These are phyloP conservation scores for Pantala flavescens DNA, from an alignment of 1,140 invertebrate genomes.

Conservation along the genomic window DNA sequence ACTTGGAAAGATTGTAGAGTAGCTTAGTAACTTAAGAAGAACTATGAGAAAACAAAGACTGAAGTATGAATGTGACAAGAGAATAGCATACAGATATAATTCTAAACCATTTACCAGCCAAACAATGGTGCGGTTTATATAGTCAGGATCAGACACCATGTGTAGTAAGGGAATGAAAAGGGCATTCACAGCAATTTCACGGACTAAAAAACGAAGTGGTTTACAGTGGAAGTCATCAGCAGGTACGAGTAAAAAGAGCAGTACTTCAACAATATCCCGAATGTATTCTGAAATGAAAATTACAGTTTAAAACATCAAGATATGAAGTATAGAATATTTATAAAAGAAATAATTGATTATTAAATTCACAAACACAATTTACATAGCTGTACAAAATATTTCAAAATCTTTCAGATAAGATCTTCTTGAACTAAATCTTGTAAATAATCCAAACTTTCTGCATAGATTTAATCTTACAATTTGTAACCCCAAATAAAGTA, in stretches of 20 bases:
- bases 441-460: no score
- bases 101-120: conserved; percentile 62
- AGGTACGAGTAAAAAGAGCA: conserved; percentile 74
- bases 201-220: conserved; percentile 60
- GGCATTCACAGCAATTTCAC: conserved; percentile 71
- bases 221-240: conserved; percentile 78
- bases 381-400: no score
- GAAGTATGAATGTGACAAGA: neutral
- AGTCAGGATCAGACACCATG: conserved; percentile 84
- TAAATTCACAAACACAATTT: no score
- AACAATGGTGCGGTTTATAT: conserved; percentile 83
- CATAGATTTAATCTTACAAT: no score
- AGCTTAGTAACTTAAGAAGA: no score
- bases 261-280: conserved; percentile 68
- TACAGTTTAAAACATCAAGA: conserved; percentile 20
- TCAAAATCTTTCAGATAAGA: no score
- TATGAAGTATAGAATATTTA: conserved; percentile 15
- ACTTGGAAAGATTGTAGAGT: no score
- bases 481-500: no score
- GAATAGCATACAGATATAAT: conserved; percentile 9
- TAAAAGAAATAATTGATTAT: no score
- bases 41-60: no score
- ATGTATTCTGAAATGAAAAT: conserved; percentile 59
- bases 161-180: conserved; percentile 70
- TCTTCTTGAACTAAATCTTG: no score